phyloP scores from a whole-genome alignment of 1,140 invertebrate genomes.

The Glomeris maerens region DNA sequence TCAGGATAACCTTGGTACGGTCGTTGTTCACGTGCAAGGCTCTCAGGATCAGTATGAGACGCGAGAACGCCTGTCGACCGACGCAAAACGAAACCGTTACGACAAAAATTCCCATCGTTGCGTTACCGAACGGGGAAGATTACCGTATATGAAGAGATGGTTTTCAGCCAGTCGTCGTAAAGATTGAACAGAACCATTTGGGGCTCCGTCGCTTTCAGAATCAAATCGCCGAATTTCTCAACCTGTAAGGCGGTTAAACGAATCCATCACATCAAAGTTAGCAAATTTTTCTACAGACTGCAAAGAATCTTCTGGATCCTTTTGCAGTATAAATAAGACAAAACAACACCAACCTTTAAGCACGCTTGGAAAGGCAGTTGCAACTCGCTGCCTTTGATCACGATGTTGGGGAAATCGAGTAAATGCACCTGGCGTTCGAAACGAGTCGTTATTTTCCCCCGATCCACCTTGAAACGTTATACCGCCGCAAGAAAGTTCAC shows the following conservation, averaged over 20 bases:
- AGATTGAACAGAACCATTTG: constrained; percentile 99
- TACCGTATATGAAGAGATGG: constrained; percentile 80
- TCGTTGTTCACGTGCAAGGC: constrained; percentile 99
- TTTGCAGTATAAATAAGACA: no score
- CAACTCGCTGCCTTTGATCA: constrained; percentile 97
- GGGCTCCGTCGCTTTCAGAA: constrained; percentile 97
- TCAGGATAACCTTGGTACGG: constrained; percentile 92
- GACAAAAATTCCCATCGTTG: constrained; percentile 14
- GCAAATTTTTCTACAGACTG: no score
- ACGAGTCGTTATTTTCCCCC: no score
- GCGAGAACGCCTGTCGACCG: constrained; percentile 65
- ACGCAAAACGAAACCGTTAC: background rate
- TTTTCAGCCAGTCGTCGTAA: constrained; percentile 99
- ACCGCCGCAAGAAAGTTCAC: constrained; percentile 6
- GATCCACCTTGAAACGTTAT: background rate
- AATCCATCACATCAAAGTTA: no score
- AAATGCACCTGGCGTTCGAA: constrained; percentile 88
- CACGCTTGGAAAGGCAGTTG: constrained; percentile 99
- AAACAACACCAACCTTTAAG: constrained; percentile 52
- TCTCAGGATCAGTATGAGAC: constrained; percentile 88
- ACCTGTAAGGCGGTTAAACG: constrained; percentile 49
- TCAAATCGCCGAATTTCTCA: constrained; percentile 98
- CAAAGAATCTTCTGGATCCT: no score
- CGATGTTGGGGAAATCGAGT: constrained; percentile 98
- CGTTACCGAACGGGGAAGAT: constrained; percentile 18